These are phyloP conservation scores for Entelurus aequoreus DNA, from an alignment of 2,113 vertebrate genomes.

Conservation along the genomic window DNA sequence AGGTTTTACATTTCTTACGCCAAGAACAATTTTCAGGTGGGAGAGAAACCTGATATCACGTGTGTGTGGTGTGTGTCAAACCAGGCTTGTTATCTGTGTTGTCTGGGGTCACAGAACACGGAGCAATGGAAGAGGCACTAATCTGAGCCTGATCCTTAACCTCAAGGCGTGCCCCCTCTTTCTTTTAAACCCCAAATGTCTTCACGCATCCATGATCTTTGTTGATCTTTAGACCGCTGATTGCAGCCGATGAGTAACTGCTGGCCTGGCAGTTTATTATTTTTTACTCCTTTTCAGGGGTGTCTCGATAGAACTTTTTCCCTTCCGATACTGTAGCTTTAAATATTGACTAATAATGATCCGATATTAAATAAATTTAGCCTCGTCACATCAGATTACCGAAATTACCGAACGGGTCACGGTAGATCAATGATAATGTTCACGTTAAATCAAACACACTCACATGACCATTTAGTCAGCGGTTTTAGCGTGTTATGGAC, in stretches of 20 bases:
- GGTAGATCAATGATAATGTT: too few relatives aligned
- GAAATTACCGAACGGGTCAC: too few relatives aligned
- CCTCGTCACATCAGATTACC: too few relatives aligned
- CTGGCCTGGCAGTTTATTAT: too few relatives aligned
- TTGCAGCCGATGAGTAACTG: slow-evolving; percentile 27
- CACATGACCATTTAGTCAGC: too few relatives aligned
- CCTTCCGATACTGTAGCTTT: too few relatives aligned
- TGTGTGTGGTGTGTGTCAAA: slow-evolving; percentile 24
- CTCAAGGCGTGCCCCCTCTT: neutral
- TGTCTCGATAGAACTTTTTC: too few relatives aligned
- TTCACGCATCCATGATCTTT: slow-evolving; percentile 27
- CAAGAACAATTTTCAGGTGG: slow-evolving; percentile 35
- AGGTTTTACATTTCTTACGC: slow-evolving; percentile 53
- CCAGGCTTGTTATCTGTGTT: slow-evolving; percentile 42
- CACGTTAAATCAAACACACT: too few relatives aligned
- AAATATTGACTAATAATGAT: too few relatives aligned
- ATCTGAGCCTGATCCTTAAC: slow-evolving; percentile 48
- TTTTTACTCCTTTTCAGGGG: too few relatives aligned
- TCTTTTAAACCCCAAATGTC: neutral
- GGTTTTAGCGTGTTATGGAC: too few relatives aligned
- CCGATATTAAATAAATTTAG: too few relatives aligned
- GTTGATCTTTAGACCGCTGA: slow-evolving; percentile 36
- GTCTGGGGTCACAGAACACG: slow-evolving; percentile 42
- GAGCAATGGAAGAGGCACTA: slow-evolving; percentile 52
- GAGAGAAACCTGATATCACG: slow-evolving; percentile 23